These are phyloP conservation scores for Lycophotia porphyrea DNA, from an alignment of 2,888 invertebrate genomes.

Conservation along the genomic window DNA sequence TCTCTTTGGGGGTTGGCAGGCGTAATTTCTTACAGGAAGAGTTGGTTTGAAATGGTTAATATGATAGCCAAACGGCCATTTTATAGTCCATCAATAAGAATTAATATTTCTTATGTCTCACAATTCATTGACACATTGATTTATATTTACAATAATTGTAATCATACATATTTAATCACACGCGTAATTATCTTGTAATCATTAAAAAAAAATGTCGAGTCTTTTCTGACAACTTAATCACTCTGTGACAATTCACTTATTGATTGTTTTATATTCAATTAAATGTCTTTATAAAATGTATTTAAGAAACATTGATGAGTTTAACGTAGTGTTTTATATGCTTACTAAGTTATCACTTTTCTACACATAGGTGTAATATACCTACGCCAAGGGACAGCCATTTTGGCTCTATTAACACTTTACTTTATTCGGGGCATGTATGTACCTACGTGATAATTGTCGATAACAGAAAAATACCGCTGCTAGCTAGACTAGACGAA, in stretches of 20 bases:
- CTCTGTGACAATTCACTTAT: not conserved
- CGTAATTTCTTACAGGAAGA: not conserved
- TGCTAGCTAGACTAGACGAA: not conserved
- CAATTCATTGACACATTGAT: not conserved
- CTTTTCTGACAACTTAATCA: slow-evolving; percentile 31
- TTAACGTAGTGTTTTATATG: not conserved
- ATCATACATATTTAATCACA: slow-evolving; percentile 5
- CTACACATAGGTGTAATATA: slow-evolving; percentile 25
- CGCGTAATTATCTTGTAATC: not conserved
- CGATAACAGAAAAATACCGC: slow-evolving; percentile 38
- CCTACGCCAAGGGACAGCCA: slow-evolving; percentile 2
- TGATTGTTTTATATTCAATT: slow-evolving; percentile 4
- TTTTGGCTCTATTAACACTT: slow-evolving; percentile 53
- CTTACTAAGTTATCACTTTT: slow-evolving; percentile 42
- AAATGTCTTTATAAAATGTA: not conserved
- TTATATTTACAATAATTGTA: slow-evolving; percentile 15
- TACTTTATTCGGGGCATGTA: slow-evolving; percentile 40
- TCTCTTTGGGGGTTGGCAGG: not conserved
- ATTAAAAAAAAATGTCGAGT: not conserved
- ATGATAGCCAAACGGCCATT: not conserved
- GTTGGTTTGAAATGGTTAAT: not conserved
- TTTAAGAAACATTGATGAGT: not conserved
- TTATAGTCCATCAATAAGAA: not conserved
- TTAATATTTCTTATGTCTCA: not conserved
- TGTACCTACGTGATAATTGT: slow-evolving; percentile 54